Percentiles rank a stretch among this genome's conserved stretches.
phyloP scores from a whole-genome alignment of 2,888 invertebrate species.

The Loripinus fragilis region DNA sequence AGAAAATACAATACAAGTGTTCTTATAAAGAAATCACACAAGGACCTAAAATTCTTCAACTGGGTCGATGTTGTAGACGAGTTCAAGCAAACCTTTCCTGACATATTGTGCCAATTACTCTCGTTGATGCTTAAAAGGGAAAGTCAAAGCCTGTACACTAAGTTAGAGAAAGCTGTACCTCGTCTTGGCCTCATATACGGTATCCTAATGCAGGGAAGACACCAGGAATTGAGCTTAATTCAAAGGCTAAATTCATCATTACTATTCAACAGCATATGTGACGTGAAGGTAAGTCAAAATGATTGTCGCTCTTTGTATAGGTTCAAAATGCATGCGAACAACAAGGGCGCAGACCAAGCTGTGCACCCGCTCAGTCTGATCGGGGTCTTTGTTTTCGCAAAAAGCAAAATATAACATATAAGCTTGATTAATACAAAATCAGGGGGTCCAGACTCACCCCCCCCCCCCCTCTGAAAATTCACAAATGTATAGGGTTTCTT shows the following conservation, averaged over 20 bases:
- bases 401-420: too few species aligned
- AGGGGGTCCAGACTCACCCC: too few species aligned
- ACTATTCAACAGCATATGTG: slow-evolving; percentile 30
- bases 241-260: slow-evolving; percentile 6
- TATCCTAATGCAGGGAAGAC: slow-evolving; percentile 12
- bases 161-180: slow-evolving; percentile 11
- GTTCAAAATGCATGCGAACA: too few species aligned
- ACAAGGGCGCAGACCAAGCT: too few species aligned
- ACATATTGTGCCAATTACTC: background rate
- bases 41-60: slow-evolving; percentile 18
- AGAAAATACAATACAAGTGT: slow-evolving; percentile 24
- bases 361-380: too few species aligned
- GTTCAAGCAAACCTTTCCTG: slow-evolving; percentile 10
- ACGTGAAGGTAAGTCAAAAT: slow-evolving; percentile 22
- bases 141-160: background rate
- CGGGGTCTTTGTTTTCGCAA: too few species aligned
- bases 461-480: too few species aligned
- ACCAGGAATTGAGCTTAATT: slow-evolving; percentile 7
- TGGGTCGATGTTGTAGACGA: slow-evolving; percentile 21
- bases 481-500: too few species aligned
- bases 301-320: background rate
- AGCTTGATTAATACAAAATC: too few species aligned
- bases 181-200: slow-evolving; percentile 23
- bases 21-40: slow-evolving; percentile 20
- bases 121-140: background rate